Percentiles rank a stretch among this genome's conserved stretches.
Evolutionary conservation across 2,888 invertebrate genomes (phyloP).

Genomic region (Corbicula japonica): DNA sequence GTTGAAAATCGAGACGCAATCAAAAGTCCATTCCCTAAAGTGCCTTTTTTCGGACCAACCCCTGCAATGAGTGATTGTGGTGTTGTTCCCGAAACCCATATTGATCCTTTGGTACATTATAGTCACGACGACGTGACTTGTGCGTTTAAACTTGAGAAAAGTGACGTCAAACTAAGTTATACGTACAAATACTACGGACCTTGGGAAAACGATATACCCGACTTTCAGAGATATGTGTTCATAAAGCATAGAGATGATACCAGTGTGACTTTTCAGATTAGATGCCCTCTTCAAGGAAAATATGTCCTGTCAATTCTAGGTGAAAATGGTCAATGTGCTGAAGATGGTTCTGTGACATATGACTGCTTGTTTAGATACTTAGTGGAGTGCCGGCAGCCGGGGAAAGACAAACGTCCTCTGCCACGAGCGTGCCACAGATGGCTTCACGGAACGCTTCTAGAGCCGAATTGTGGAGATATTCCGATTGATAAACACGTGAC

Average conservation of each 20-base stretch:
- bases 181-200: conserved; percentile 80
- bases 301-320: conserved; percentile 84
- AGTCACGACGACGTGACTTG: conserved; percentile 78
- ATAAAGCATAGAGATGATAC: conserved; percentile 78
- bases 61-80: conserved; percentile 75
- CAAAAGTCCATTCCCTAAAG: conserved; percentile 80
- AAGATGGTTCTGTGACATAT: conserved; percentile 68
- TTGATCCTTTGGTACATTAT: conserved; percentile 78
- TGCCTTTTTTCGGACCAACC: conserved; percentile 81
- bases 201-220: conserved; percentile 76
- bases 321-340: conserved; percentile 66
- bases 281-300: conserved; percentile 83
- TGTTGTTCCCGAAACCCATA: conserved; percentile 78
- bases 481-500: conserved; percentile 76
- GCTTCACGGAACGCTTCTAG: conserved; percentile 80
- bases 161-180: conserved; percentile 75
- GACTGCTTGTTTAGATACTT: conserved; percentile 83
- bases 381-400: conserved; percentile 82
- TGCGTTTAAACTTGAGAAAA: conserved; percentile 76
- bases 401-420: conserved; percentile 78
- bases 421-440: conserved; percentile 83
- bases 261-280: conserved; percentile 80
- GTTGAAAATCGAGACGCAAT: conserved; percentile 77
- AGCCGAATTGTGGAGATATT: conserved; percentile 82
- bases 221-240: conserved; percentile 81